phyloP scores from a whole-genome alignment of 2,888 invertebrate species.

The Aspidiotus destructor region DNA sequence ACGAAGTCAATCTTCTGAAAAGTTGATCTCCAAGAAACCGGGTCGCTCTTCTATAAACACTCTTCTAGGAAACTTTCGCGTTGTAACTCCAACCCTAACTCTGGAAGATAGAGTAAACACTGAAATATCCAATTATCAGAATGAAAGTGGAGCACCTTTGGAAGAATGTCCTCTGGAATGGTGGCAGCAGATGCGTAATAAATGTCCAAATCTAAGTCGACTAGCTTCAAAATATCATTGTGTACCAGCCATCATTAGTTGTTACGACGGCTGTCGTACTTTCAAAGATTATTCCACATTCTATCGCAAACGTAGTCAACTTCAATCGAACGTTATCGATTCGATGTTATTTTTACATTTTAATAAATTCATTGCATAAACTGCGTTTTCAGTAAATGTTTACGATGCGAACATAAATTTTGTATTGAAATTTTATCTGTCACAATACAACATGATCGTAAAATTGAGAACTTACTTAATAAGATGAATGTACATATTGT shows the following conservation, averaged over 20 bases:
- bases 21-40: constrained; percentile 5
- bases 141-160: constrained; percentile 44
- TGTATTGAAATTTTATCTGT: background rate
- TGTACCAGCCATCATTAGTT: constrained; percentile 42
- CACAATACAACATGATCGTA: background rate
- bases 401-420: background rate
- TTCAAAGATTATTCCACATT: constrained; percentile 12
- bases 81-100: constrained; percentile 42
- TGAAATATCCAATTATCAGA: constrained; percentile 45
- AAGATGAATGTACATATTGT: background rate
- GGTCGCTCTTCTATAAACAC: constrained; percentile 18
- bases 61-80: constrained; percentile 28
- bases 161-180: constrained; percentile 46
- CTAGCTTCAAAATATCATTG: constrained; percentile 44
- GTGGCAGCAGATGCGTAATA: constrained; percentile 44
- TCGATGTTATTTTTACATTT: constrained; percentile 24
- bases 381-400: background rate
- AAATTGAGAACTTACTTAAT: background rate
- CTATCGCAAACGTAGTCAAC: background rate
- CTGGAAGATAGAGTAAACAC: constrained; percentile 44
- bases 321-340: constrained; percentile 14
- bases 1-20: background rate
- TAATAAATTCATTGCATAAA: constrained; percentile 4
- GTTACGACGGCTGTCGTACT: constrained; percentile 4
- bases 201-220: constrained; percentile 44